A percentile compares a stretch with the other conserved stretches of the same genome.
Conservation (phyloP, 2,797 vertebrate species). For the Pipistrellus pipistrellus region DNA sequence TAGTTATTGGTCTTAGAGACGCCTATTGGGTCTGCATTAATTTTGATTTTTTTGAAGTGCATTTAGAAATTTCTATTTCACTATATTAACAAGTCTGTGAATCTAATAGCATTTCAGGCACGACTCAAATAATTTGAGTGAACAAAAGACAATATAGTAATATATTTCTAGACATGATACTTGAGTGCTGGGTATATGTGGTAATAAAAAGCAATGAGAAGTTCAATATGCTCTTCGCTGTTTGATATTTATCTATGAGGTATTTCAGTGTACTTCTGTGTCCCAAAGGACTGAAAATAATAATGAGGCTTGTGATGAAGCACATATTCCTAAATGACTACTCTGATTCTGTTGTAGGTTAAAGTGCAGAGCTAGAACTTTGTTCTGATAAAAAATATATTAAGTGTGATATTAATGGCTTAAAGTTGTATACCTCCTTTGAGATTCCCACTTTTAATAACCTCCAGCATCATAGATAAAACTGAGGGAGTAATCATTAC, state of each 20-base stretch:
- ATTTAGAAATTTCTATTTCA: constrained; percentile 40
- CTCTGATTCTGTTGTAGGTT: constrained; percentile 80
- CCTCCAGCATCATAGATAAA: constrained; percentile 89
- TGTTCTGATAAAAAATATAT: constrained; percentile 87
- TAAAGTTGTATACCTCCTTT: constrained; percentile 86
- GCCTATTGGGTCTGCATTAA: background rate
- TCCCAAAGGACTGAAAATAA: constrained; percentile 81
- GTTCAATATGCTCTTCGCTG: constrained; percentile 74
- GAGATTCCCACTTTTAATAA: constrained; percentile 90
- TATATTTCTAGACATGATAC: constrained; percentile 71
- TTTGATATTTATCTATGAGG: constrained; percentile 83
- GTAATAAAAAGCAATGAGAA: constrained; percentile 82
- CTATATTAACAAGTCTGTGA: constrained; percentile 2
- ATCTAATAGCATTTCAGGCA: constrained; percentile 21
- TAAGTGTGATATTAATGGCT: constrained; percentile 88
- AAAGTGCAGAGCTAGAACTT: constrained; percentile 84
- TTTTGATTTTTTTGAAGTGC: constrained; percentile 26
- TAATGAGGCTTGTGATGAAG: constrained; percentile 85
- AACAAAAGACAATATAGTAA: constrained; percentile 67
- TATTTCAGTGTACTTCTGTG: constrained; percentile 70
- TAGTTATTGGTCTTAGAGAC: background rate
- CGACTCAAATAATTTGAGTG: constrained; percentile 55
- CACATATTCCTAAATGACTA: constrained; percentile 81
- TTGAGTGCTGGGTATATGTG: constrained; percentile 72
- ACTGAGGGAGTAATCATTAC: constrained; percentile 90